Evolutionary conservation across 2,797 vertebrate species (phyloP).

Genomic region (Coilia nasus): DNA sequence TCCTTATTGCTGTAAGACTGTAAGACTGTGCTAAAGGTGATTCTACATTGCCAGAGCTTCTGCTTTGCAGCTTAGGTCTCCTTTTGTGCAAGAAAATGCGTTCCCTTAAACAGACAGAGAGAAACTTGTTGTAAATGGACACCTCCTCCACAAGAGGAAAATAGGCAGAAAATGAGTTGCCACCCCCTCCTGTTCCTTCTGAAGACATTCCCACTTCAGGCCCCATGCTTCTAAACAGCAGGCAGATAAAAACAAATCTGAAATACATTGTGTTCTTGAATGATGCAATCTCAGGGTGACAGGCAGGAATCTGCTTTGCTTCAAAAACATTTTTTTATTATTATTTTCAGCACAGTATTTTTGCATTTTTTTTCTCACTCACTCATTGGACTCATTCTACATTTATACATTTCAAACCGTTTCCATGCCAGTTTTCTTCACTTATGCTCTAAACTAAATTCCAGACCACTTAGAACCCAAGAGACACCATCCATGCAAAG

Average conservation of each 20-base stretch:
- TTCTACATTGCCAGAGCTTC: background rate
- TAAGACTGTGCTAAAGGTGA: background rate
- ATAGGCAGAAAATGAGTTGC: slow-evolving; percentile 58
- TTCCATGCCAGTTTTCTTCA: background rate
- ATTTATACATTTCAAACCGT: background rate
- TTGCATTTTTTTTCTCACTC: background rate
- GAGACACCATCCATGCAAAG: slow-evolving; percentile 51
- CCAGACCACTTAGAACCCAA: slow-evolving; percentile 49
- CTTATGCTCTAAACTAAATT: slow-evolving; percentile 34
- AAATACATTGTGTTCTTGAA: background rate
- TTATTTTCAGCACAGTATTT: background rate
- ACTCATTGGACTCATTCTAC: background rate
- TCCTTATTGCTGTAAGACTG: background rate
- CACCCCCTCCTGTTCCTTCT: slow-evolving; percentile 48
- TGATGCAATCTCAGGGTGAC: slow-evolving; percentile 1
- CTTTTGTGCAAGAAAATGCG: slow-evolving; percentile 43
- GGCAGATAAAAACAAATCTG: background rate
- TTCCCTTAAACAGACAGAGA: slow-evolving; percentile 52
- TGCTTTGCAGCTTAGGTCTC: background rate
- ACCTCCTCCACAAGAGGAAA: slow-evolving; percentile 50
- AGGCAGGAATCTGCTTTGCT: background rate
- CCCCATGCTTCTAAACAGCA: background rate
- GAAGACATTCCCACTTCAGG: slow-evolving; percentile 21
- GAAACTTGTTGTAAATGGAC: slow-evolving; percentile 55
- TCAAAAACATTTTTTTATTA: background rate